Conservation (phyloP, 2,888 invertebrate genomes). For the Heliconius ismenius region DNA sequence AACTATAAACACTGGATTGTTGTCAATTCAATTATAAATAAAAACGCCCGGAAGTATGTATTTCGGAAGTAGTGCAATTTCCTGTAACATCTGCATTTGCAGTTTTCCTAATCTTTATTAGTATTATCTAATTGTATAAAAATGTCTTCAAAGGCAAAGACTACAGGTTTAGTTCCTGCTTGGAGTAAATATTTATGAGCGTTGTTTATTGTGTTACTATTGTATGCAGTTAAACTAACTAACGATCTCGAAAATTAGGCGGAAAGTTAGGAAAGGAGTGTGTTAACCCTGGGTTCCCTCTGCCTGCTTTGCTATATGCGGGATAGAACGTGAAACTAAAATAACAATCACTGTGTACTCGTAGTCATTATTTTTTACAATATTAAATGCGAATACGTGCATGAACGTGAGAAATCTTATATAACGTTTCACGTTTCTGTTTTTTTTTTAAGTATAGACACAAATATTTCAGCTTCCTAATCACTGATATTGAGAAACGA, state of each 20-base stretch:
- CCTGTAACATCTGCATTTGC: constrained; percentile 14
- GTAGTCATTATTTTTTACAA: background rate
- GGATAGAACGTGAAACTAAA: background rate
- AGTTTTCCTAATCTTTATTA: background rate
- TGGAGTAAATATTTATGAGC: background rate
- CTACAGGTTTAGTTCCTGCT: background rate
- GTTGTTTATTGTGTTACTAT: too few relatives aligned
- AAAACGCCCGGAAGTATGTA: background rate
- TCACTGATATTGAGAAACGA: background rate
- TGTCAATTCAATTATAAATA: background rate
- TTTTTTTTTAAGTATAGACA: background rate
- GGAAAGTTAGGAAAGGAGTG: too few relatives aligned
- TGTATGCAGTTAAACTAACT: too few relatives aligned
- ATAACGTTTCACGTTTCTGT: constrained; percentile 12
- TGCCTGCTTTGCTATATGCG: too few relatives aligned
- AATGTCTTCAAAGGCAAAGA: background rate
- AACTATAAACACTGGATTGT: background rate
- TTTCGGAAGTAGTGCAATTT: constrained; percentile 3
- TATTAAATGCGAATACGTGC: background rate
- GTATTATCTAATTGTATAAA: background rate
- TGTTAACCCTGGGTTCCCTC: too few relatives aligned
- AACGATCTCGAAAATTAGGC: too few relatives aligned
- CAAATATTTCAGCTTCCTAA: background rate
- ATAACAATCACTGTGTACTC: background rate
- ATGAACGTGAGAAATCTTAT: constrained; percentile 17